Base-by-base conservation (phyloP, 2,888 invertebrate species). In the Apotomis betuletana region DNA sequence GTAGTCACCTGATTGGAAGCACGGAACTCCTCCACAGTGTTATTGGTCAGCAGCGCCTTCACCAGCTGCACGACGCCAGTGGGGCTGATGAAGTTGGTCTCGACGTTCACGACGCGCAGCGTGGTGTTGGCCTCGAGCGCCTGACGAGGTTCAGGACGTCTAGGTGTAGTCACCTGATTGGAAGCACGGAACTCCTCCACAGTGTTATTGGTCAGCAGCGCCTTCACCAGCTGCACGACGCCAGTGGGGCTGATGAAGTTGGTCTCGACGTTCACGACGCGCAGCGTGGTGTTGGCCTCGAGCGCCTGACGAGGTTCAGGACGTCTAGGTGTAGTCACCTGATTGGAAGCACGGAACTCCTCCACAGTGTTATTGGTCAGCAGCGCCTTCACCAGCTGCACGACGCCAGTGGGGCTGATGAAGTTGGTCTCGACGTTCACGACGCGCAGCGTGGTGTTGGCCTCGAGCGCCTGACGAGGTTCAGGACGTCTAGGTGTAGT, bases 21-120 rank as follows among this genome's bases (percentile, higher is more conserved):
- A 88, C 99, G 95, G 92, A 99, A 98, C 94, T 99, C 99, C 91
- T 98, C 97, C 63, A 99, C 95, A 75, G 96, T 95, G 88, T 97
- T 96, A 81, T 97, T 97, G 83, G 96, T 95, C 76, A 99, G 95
- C 85, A 99, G 95, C 69, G 98, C 95, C 88, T 96, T 96, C 74
- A 99, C 95, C 77, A 99, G 94, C 88, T 95, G 95, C 78, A 98
- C 97, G 84, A 99, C 95, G 75, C 97, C 96, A 78, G 96, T 94
- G 74, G 99, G 99, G 86, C 97, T 97, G 88, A 99, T 96, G 94
- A 98, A 98, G 95, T 99, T 99, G 82, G 99, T 99, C 95, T 99
- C 99, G 79, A 98, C 96, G 90, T 96, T 98, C 87, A 98, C 94
- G 81, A 97, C 97, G 85, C 97, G 94, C 82, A 98, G 94, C 72